Conservation (phyloP, 2,888 invertebrate genomes). For the Flabesymbios commensalis region DNA sequence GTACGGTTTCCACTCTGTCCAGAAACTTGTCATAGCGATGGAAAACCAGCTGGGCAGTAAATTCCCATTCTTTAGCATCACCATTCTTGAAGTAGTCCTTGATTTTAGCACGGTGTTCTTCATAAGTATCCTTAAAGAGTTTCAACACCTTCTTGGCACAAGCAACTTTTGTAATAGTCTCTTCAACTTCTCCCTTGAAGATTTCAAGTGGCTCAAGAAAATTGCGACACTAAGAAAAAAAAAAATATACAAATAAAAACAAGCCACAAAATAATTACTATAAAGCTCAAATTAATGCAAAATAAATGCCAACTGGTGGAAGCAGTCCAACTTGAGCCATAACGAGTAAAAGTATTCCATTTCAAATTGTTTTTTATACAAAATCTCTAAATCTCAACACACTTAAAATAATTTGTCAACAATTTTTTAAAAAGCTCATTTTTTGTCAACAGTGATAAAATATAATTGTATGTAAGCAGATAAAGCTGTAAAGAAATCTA, state of each 20-base stretch:
- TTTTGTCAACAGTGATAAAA: not conserved
- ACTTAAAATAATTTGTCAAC: too few species aligned
- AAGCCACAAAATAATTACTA: too few species aligned
- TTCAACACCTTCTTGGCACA: conserved; percentile 50
- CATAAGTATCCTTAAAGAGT: conserved; percentile 54
- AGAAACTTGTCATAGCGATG: conserved; percentile 59
- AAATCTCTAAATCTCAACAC: too few species aligned
- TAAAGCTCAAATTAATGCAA: too few species aligned
- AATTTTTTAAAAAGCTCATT: not conserved
- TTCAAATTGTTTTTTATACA: too few species aligned
- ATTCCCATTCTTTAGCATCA: conserved; percentile 58
- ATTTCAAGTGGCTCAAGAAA: conserved; percentile 89
- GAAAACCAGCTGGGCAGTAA: conserved; percentile 61
- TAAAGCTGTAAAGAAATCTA: too few species aligned
- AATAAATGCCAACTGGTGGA: too few species aligned
- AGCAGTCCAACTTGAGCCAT: too few species aligned
- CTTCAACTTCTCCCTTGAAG: conserved; percentile 93
- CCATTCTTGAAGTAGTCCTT: conserved; percentile 58
- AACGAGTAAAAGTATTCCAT: too few species aligned
- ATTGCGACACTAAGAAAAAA: conserved; percentile 73
- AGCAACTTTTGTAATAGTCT: conserved; percentile 80
- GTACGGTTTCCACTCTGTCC: conserved; percentile 55
- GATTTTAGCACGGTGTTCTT: conserved; percentile 57
- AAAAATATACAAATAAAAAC: too few species aligned
- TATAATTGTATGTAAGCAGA: not conserved